Conservation (phyloP, 1,140 invertebrate species). For the Heliconius congener region DNA sequence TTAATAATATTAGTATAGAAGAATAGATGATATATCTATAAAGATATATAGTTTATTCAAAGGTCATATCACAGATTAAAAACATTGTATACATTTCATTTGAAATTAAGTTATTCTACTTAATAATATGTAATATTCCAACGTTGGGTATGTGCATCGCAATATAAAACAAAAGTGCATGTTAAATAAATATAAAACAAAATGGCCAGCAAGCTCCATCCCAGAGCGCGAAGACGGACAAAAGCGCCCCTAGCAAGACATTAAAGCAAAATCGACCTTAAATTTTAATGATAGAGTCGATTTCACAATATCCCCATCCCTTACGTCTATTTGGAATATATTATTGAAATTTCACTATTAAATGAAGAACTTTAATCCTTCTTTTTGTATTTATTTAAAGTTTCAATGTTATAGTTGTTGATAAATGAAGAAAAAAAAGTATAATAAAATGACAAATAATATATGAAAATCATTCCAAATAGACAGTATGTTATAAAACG, state of each 20-base stretch:
- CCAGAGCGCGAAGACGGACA: constrained; percentile 64
- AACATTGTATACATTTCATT: background rate
- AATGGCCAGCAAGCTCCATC: constrained; percentile 72
- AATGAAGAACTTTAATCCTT: background rate
- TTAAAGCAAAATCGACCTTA: constrained; percentile 36
- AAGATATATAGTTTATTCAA: background rate
- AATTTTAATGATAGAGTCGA: constrained; percentile 16
- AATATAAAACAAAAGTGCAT: constrained; percentile 38
- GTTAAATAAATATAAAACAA: constrained; percentile 35
- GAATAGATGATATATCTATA: no score
- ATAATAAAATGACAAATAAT: background rate
- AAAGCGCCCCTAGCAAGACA: constrained; percentile 51
- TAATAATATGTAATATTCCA: constrained; percentile 4
- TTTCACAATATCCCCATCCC: constrained; percentile 30
- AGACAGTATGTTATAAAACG: constrained; percentile 46
- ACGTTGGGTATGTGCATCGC: constrained; percentile 31
- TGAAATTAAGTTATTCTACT: background rate
- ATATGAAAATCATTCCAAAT: constrained; percentile 49
- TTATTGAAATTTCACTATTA: background rate
- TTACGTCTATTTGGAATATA: constrained; percentile 57
- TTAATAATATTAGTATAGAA: no score
- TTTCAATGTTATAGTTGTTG: no score
- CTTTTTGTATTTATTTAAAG: no score
- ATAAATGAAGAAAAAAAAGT: no score
- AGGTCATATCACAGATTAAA: background rate